These are phyloP conservation scores for Cyrtonyx montezumae DNA, from an alignment of 2,113 vertebrate species.

Conservation along the genomic window DNA sequence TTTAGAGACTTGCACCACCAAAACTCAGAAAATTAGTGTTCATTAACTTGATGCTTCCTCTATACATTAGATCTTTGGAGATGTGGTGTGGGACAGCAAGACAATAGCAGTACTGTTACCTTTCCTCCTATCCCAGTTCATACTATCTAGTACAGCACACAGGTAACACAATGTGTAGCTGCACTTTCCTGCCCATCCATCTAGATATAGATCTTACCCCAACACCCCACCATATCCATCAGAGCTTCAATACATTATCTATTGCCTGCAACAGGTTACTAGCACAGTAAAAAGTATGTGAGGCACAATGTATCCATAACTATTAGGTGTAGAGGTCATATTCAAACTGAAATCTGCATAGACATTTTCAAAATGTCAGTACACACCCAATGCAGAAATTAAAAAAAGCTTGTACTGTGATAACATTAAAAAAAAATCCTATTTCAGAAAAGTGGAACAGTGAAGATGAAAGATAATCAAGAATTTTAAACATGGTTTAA, in stretches of 20 bases:
- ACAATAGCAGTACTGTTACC: neutral
- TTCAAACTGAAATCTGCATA: neutral
- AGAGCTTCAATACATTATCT: neutral
- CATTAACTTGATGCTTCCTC: neutral
- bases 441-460: neutral
- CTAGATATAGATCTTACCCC: neutral
- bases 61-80: neutral
- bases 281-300: neutral
- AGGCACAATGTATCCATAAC: neutral
- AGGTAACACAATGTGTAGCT: rapidly evolving
- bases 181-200: neutral
- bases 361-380: neutral
- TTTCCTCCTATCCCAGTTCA: neutral
- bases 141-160: neutral
- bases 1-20: neutral
- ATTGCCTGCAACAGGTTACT: neutral
- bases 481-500: neutral
- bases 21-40: neutral
- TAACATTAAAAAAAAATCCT: neutral
- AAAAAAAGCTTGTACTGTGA: neutral
- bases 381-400: neutral
- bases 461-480: neutral
- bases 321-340: neutral
- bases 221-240: neutral
- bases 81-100: neutral